phyloP scores from a whole-genome alignment of 2,888 invertebrate genomes.

The Orchesellides sinensis region DNA sequence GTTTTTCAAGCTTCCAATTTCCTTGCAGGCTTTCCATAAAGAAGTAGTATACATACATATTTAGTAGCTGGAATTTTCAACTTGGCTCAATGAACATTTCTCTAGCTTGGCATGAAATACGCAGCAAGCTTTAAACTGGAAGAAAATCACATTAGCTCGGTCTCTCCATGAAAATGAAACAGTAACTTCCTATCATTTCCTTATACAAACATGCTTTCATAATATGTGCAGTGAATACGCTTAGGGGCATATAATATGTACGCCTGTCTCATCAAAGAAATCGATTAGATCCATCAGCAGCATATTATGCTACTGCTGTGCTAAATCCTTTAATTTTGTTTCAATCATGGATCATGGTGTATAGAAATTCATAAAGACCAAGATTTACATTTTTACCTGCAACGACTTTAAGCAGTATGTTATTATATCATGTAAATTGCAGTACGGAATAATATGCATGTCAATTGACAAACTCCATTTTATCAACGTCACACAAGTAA shows the following conservation, averaged over 20 bases:
- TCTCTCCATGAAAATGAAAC: too few species aligned
- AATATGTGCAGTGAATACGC: background rate
- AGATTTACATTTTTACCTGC: background rate
- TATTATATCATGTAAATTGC: constrained; percentile 16
- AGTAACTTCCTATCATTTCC: background rate
- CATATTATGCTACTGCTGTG: background rate
- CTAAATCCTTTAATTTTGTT: constrained; percentile 44
- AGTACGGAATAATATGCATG: too few species aligned
- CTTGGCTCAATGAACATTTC: background rate
- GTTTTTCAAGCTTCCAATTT: constrained; percentile 32
- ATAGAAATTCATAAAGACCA: background rate
- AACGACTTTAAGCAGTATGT: background rate
- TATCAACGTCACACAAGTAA: constrained; percentile 26
- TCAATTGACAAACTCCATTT: constrained; percentile 35
- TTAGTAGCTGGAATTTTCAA: background rate
- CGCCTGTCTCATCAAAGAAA: constrained; percentile 24
- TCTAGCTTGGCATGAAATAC: background rate
- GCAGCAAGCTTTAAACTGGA: too few species aligned
- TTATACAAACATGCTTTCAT: background rate
- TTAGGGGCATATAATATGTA: background rate
- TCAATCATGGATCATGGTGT: background rate
- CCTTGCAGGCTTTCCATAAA: constrained; percentile 3
- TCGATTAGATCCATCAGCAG: constrained; percentile 41
- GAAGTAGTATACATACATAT: background rate
- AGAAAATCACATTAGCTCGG: constrained; percentile 37